Percentiles rank a stretch among this genome's conserved stretches.
Evolutionary conservation across 2,797 vertebrate species (phyloP).

Genomic region (Serranus cabrilla): DNA sequence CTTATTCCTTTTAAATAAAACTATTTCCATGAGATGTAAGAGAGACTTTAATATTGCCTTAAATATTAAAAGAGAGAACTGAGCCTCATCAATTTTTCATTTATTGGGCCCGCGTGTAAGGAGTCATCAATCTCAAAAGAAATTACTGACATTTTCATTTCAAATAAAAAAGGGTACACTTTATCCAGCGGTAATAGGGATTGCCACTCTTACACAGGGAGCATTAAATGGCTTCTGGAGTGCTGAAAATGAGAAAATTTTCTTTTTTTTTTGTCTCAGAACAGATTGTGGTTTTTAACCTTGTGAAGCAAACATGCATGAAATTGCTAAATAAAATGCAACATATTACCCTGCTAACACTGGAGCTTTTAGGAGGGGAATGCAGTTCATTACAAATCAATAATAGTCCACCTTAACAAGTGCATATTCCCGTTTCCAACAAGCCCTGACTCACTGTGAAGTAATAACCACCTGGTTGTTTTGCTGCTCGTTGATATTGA

Average conservation of each 20-base stretch:
- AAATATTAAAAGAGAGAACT: conserved; percentile 93
- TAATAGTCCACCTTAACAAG: conserved; percentile 71
- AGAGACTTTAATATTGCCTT: conserved; percentile 92
- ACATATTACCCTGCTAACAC: conserved; percentile 65
- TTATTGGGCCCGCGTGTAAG: conserved; percentile 90
- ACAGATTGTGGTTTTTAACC: conserved; percentile 82
- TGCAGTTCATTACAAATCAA: conserved; percentile 72
- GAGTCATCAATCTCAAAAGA: conserved; percentile 90
- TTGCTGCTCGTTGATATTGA: conserved; percentile 63
- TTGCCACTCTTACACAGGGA: conserved; percentile 85
- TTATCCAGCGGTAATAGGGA: conserved; percentile 90
- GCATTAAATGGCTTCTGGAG: conserved; percentile 85
- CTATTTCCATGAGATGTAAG: conserved; percentile 89
- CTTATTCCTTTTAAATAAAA: conserved; percentile 92
- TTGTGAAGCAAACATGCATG: conserved; percentile 81
- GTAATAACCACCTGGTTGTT: conserved; percentile 71
- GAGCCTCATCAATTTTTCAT: conserved; percentile 93
- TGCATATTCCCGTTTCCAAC: conserved; percentile 63
- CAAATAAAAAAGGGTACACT: conserved; percentile 92
- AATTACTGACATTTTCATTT: conserved; percentile 93
- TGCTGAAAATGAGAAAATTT: conserved; percentile 81
- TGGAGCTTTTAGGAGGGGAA: conserved; percentile 56
- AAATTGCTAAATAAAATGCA: conserved; percentile 80
- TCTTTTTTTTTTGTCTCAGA: conserved; percentile 77
- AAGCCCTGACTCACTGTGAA: conserved; percentile 45